Conservation (phyloP, 2,797 vertebrate species). For the Schizopygopsis pylzovi region DNA sequence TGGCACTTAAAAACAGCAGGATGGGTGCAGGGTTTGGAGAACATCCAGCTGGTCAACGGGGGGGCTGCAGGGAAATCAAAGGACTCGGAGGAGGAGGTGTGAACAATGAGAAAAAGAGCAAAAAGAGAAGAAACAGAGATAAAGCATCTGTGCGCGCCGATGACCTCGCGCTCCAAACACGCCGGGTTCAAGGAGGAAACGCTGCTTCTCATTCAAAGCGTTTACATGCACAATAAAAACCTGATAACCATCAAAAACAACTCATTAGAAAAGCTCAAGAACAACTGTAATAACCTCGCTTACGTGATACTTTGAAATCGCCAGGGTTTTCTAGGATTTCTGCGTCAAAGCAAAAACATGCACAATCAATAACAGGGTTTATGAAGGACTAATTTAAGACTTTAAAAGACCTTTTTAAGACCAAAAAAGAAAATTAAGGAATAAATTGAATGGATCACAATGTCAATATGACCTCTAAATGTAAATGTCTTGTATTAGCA, state of each 20-base stretch:
- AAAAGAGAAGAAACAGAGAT: slow-evolving; percentile 50
- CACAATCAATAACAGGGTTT: neutral
- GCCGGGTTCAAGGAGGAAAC: slow-evolving; percentile 56
- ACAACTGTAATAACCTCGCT: neutral
- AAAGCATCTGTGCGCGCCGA: slow-evolving; percentile 72
- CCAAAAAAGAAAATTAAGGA: neutral
- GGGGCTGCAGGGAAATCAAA: slow-evolving; percentile 69
- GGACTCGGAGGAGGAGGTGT: slow-evolving; percentile 54
- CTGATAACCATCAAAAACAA: slow-evolving; percentile 1
- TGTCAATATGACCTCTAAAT: neutral
- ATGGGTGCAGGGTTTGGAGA: slow-evolving; percentile 55
- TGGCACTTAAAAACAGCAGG: slow-evolving; percentile 66
- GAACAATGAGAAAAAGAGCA: slow-evolving; percentile 47
- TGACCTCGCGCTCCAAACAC: slow-evolving; percentile 73
- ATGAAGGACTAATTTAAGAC: neutral
- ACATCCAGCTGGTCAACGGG: slow-evolving; percentile 9
- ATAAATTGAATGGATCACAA: neutral
- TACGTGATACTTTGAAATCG: neutral
- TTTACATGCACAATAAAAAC: slow-evolving; percentile 27
- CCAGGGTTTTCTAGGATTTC: neutral
- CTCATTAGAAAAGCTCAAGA: neutral
- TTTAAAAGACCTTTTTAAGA: neutral
- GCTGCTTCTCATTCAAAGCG: slow-evolving; percentile 63
- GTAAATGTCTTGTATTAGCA: neutral
- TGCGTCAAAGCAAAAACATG: neutral